Conservation (phyloP, 2,113 vertebrate genomes). For the Chionomys nivalis region DNA sequence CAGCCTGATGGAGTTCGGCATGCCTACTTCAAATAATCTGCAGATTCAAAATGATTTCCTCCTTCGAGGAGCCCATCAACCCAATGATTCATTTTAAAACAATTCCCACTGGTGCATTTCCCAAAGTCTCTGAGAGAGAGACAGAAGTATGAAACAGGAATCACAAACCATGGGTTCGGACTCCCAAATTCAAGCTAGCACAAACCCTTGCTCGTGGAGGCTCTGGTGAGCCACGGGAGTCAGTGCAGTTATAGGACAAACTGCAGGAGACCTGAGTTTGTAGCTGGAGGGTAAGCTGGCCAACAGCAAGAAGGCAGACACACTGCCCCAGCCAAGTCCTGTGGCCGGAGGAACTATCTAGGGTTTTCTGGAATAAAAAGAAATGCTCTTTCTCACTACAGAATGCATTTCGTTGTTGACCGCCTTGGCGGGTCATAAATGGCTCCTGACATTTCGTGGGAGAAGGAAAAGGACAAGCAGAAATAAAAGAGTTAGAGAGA, state of each 20-base stretch:
- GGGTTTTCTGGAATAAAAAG: background rate
- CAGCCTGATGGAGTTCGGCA: background rate
- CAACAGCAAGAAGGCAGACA: background rate
- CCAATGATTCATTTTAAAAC: constrained; percentile 28
- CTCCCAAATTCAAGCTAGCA: background rate
- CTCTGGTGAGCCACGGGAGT: background rate
- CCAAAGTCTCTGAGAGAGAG: background rate
- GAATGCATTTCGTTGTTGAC: background rate
- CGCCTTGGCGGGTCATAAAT: too few relatives aligned
- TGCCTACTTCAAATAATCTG: background rate
- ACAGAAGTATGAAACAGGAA: background rate
- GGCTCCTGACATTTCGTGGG: background rate
- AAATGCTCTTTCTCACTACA: background rate
- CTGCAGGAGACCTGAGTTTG: background rate
- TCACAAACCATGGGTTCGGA: background rate
- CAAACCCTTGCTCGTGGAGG: fast-evolving
- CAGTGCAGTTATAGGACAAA: background rate
- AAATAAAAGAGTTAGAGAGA: background rate
- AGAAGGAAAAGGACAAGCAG: background rate
- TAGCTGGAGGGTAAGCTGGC: background rate
- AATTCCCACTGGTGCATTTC: background rate
- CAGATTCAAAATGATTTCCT: constrained; percentile 41
- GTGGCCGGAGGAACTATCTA: background rate
- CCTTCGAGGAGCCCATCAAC: background rate
- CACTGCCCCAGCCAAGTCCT: background rate